Base-by-base conservation (phyloP, 1,140 invertebrate species). In the Aphaenogaster rudis region DNA sequence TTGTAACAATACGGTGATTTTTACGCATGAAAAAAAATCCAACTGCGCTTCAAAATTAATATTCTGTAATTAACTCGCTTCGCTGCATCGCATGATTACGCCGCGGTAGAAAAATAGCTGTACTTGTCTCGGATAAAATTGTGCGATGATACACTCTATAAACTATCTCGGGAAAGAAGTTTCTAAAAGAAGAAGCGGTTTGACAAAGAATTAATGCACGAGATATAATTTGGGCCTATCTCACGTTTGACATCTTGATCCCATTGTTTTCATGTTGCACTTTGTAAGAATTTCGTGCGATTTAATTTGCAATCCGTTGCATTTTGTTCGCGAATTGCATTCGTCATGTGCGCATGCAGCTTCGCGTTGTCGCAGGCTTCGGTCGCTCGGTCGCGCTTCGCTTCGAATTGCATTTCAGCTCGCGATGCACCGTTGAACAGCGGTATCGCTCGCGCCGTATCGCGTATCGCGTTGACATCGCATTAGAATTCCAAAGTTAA, bases 401-500 rank as follows among this genome's bases (percentile, higher is more conserved):
- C 39, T 48, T 28, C 42, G 77, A 21, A 36, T 67, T 39, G 9
- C 33, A 39, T 52, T 80, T 67, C 11, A 67, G 45, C 21, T 54
- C 42, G 36, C 48, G 48, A 80, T 54, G 63, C 63, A 52, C 78
- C 78, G 63, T 80, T 64, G 76, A 78, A 63, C 57, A 28, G 42
- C 74, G 57, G 21, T 69, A 69, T 69, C 66, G 66, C 66, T 69
- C 66, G 6, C n/a, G 66, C 21, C 57, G 39, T 28, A 63, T 63
- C 74, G 21, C 72, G 54, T 61, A 77, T 77, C 74, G 54, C 74
- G 54, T 77, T 80, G 61, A 80, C 77, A 67, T 54, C n/a, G 79
- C 79, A 57, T 81, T 45, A 57, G 50, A 54, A 71, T 81, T 71
- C 79, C 64, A 71, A 39, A 45, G 79, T 57, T 81, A 81, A 81